Base-by-base conservation (phyloP, 1,140 invertebrate species). In the Phymastichus coffea region DNA sequence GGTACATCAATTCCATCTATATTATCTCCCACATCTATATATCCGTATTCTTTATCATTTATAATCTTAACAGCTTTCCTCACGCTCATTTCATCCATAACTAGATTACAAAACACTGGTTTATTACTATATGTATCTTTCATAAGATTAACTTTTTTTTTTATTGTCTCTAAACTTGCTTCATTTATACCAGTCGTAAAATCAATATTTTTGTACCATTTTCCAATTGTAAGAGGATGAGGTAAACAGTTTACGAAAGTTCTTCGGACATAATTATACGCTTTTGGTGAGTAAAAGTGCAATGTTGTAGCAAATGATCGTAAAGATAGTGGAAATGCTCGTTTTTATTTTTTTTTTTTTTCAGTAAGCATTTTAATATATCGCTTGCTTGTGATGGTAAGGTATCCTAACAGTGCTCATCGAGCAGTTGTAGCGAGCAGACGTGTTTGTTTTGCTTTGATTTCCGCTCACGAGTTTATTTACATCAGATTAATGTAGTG, bases 211-310 rank as follows among this genome's bases (percentile, higher is more conserved):
- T 8, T 2, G 3, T 22, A 14, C 20, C 43, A 44, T 22, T 44
- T 44, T 23, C 22, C 25, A 4, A 44, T 44, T 23, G 43, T 44
- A 7, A 9, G 3, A 2, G 43, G 43, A 44, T 44, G 64, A 28
- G 73, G 70, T 38, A 74, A 61, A 53, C 48, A 47, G 44, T 53
- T 63, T 15, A 62, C 40, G 54, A 72, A 67, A 19, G 38, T 63
- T 48, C 69, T 53, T 40, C 72, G 38, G 10, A 72, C 64, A 63
- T 44, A 44, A 25, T 44, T 44, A 15, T 44, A 44, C 2, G 43
- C 43, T 25, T 44, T 44, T 2, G 43, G 19, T 3, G 43, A 44
- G 15, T 44, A 44, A 44, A 44, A 44, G 23, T 44, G 43, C 12
- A 44, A 44, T 23, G 43, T 44, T 4, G 20, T 44, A 25, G 43